Evolutionary conservation across 2,113 vertebrate species (phyloP).

Genomic region (Pleuronectes platessa): DNA sequence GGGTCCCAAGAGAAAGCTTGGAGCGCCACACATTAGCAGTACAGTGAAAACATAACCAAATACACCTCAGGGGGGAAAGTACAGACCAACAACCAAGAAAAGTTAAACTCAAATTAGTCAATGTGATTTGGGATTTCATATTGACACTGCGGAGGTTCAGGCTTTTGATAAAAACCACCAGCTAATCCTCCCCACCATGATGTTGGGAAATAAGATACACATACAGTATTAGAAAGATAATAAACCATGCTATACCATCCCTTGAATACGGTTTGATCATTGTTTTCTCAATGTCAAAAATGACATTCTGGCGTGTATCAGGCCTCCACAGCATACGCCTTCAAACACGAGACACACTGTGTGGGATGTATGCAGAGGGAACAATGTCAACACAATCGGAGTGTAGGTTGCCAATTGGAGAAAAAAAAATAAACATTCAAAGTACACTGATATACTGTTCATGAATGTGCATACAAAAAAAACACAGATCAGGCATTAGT

Average conservation of each 20-base stretch:
- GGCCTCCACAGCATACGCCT: conserved; percentile 34
- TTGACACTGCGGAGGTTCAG: conserved; percentile 52
- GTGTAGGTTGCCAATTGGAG: conserved; percentile 25
- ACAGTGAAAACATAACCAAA: conserved; percentile 61
- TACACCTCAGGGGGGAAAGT: conserved; percentile 50
- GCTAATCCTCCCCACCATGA: conserved; percentile 55
- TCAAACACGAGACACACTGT: conserved; percentile 7
- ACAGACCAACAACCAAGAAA: conserved; percentile 60
- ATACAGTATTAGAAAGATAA: conserved; percentile 69
- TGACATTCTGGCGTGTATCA: conserved; percentile 48
- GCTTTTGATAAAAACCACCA: conserved; percentile 62
- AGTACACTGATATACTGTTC: conserved; percentile 58
- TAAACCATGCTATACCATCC: conserved; percentile 74
- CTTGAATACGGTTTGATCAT: conserved; percentile 56
- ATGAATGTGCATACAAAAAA: conserved; percentile 41
- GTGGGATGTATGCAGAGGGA: conserved; percentile 42
- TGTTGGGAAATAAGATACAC: conserved; percentile 66
- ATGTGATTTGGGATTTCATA: conserved; percentile 56
- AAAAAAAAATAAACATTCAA: conserved; percentile 26
- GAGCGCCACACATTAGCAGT: conserved; percentile 52
- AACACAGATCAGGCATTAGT: conserved; percentile 44
- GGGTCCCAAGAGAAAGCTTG: conserved; percentile 54
- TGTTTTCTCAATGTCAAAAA: conserved; percentile 54
- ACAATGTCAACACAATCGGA: conserved; percentile 38
- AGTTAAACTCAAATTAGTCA: conserved; percentile 32